These are phyloP conservation scores for Julus scandinavius DNA, from an alignment of 2,888 invertebrate genomes.

Conservation along the genomic window DNA sequence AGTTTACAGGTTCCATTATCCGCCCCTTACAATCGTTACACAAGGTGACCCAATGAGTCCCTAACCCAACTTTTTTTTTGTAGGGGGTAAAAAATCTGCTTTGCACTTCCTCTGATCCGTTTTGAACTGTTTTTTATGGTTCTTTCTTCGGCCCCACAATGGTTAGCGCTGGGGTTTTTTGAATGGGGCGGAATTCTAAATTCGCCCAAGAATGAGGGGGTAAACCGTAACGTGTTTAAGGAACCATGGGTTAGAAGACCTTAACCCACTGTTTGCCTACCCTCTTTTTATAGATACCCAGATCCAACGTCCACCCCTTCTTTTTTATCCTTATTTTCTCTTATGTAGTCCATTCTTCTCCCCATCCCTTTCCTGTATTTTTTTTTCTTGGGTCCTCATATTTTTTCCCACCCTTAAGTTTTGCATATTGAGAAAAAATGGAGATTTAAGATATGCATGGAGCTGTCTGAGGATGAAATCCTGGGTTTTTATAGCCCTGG, in stretches of 20 bases:
- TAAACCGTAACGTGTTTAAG: conserved; percentile 44
- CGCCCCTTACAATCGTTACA: background rate
- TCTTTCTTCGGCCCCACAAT: conserved; percentile 46
- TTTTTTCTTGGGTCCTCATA: conserved; percentile 26
- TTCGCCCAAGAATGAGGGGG: conserved; percentile 48
- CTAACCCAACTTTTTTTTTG: conserved; percentile 44
- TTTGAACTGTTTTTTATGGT: conserved; percentile 50
- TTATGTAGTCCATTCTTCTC: conserved; percentile 42
- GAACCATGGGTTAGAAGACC: conserved; percentile 33
- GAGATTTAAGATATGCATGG: conserved; percentile 24
- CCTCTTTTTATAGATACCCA: conserved; percentile 48
- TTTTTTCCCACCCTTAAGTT: conserved; percentile 23
- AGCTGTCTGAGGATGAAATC: conserved; percentile 25
- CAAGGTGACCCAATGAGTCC: conserved; percentile 41
- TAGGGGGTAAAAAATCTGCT: conserved; percentile 42
- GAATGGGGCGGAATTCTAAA: conserved; percentile 47
- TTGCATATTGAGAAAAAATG: conserved; percentile 40
- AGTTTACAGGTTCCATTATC: conserved; percentile 36
- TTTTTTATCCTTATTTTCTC: conserved; percentile 29
- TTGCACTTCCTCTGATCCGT: conserved; percentile 41
- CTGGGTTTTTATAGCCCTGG: background rate
- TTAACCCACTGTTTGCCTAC: conserved; percentile 47
- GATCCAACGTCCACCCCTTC: conserved; percentile 45
- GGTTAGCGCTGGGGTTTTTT: background rate
- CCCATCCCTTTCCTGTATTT: conserved; percentile 39